Conservation (phyloP, 2,797 vertebrate genomes). For the Sciurus carolinensis region DNA sequence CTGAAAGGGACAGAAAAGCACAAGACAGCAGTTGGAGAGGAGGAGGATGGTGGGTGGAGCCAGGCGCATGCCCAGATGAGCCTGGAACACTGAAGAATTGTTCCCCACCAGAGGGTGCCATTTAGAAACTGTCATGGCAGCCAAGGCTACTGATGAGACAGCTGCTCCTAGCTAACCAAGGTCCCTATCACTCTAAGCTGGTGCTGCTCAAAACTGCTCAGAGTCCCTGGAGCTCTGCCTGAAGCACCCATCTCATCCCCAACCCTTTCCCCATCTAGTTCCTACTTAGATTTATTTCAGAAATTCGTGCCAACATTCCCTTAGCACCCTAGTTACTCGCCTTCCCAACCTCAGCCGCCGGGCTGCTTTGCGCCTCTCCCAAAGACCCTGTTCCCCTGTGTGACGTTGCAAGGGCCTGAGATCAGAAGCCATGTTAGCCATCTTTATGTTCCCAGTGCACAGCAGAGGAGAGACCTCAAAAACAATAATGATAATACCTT, state of each 20-base stretch:
- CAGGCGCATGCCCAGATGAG: rapidly evolving
- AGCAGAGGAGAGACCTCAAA: not conserved
- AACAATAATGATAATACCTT: not conserved
- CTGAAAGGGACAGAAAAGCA: not conserved
- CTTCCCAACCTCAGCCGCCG: too few relatives aligned
- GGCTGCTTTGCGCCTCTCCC: not conserved
- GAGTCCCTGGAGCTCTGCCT: not conserved
- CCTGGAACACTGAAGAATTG: rapidly evolving
- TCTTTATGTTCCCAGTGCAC: not conserved
- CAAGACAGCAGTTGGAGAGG: rapidly evolving
- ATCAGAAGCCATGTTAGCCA: not conserved
- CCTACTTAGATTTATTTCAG: not conserved
- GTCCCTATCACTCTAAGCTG: not conserved
- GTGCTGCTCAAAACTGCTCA: not conserved
- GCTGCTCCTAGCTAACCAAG: not conserved
- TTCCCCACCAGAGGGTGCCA: too few relatives aligned
- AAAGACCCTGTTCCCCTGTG: rapidly evolving
- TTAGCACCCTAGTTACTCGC: not conserved
- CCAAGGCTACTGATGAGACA: not conserved
- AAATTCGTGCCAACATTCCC: not conserved
- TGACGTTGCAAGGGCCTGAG: not conserved
- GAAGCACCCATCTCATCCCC: too few relatives aligned
- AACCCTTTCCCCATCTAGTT: not conserved
- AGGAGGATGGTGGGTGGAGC: not conserved
- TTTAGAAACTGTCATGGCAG: not conserved